These are phyloP conservation scores for Damaliscus lunatus DNA, from an alignment of 2,113 vertebrate species.

Conservation along the genomic window DNA sequence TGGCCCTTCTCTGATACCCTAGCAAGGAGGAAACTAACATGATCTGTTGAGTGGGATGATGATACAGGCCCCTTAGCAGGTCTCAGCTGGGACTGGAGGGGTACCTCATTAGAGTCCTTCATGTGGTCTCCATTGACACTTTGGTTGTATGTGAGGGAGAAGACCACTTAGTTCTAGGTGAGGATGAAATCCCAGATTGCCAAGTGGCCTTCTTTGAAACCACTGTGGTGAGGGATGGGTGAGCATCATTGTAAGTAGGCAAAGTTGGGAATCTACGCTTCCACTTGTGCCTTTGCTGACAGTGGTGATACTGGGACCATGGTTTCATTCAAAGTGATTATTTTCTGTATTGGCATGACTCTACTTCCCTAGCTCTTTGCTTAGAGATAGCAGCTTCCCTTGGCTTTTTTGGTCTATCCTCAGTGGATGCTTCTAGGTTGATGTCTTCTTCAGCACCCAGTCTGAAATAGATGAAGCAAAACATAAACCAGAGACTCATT, in stretches of 20 bases:
- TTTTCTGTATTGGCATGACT: neutral
- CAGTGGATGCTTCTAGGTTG: neutral
- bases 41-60: neutral
- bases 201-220: neutral
- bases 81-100: neutral
- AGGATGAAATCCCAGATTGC: accelerated
- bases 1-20: neutral
- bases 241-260: accelerated
- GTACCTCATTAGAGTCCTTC: neutral
- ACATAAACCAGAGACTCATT: neutral
- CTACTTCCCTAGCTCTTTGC: neutral
- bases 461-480: neutral
- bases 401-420: neutral
- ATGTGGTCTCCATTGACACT: neutral
- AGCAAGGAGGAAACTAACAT: neutral
- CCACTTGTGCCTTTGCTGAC: neutral
- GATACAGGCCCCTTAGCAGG: accelerated
- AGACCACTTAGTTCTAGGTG: neutral
- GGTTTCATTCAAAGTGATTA: neutral
- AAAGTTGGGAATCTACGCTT: neutral
- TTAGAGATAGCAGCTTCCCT: neutral
- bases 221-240: neutral
- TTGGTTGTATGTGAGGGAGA: accelerated
- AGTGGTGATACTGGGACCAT: accelerated
- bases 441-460: neutral